Evolutionary conservation across 2,113 vertebrate genomes (phyloP).

Genomic region (Tursiops truncatus): DNA sequence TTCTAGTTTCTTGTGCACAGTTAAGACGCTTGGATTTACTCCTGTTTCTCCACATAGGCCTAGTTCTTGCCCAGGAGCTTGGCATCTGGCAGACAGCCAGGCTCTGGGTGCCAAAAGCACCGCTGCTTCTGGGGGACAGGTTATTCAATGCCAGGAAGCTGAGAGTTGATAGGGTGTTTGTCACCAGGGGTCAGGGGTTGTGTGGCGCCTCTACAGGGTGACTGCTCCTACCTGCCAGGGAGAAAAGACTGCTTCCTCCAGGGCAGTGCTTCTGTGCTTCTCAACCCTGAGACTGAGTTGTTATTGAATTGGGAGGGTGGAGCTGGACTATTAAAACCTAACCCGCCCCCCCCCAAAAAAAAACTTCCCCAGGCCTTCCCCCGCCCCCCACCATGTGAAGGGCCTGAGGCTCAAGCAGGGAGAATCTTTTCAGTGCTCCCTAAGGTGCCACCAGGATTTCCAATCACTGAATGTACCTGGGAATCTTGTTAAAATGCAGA

Average conservation of each 20-base stretch:
- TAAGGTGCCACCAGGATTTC: not conserved
- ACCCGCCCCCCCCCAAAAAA: too few species aligned
- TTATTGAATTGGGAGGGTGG: not conserved
- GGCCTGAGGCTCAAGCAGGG: not conserved
- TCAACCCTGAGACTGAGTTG: not conserved
- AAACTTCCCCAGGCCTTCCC: too few species aligned
- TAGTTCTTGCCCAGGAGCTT: not conserved
- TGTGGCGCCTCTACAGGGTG: not conserved
- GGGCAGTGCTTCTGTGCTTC: not conserved
- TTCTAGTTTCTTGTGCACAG: slow-evolving; percentile 25
- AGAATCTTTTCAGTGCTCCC: not conserved
- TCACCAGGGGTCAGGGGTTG: not conserved
- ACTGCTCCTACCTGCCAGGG: not conserved
- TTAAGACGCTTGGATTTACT: not conserved
- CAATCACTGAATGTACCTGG: not conserved
- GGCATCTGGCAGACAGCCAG: not conserved
- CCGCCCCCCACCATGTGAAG: not conserved
- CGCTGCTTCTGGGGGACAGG: not conserved
- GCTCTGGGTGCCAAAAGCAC: not conserved
- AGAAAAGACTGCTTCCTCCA: not conserved
- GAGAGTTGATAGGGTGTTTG: not conserved
- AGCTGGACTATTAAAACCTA: not conserved
- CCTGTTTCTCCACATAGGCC: not conserved
- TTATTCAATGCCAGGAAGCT: slow-evolving; percentile 27
- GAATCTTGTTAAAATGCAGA: not conserved